A percentile compares a stretch with the other conserved stretches of the same genome.
Conservation (phyloP, 2,888 invertebrate genomes). For the Neocrepidodera transversa region DNA sequence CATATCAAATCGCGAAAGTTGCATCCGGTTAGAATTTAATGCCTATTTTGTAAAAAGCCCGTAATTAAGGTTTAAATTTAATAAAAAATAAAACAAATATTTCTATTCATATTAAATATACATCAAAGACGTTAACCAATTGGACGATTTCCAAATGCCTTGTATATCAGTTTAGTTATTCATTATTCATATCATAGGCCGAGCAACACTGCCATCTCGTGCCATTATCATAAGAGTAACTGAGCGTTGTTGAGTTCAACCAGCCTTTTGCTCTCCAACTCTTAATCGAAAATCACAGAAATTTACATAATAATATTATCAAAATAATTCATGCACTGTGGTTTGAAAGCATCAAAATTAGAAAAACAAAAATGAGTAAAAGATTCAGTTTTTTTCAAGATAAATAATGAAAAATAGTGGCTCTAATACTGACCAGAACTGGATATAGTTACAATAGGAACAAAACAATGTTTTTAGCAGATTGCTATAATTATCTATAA, state of each 20-base stretch:
- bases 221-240: conserved; percentile 48
- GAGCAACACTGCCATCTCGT: conserved; percentile 52
- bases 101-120: conserved; percentile 46
- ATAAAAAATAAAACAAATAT: conserved; percentile 39
- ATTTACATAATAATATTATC: not conserved
- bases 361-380: no score
- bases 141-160: conserved; percentile 55
- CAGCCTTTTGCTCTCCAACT: conserved; percentile 40
- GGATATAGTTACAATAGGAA: no score
- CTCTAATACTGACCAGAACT: no score
- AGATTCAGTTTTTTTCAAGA: no score
- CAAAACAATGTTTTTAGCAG: no score
- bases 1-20: conserved; percentile 31
- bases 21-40: conserved; percentile 38
- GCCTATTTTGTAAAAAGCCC: conserved; percentile 51
- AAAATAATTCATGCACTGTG: no score
- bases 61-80: conserved; percentile 46
- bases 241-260: conserved; percentile 40
- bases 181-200: conserved; percentile 60
- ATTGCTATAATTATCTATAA: no score
- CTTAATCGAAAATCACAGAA: conserved; percentile 24
- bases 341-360: no score
- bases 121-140: conserved; percentile 40
- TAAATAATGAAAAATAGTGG: no score
- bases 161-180: conserved; percentile 59